Evolutionary conservation across 2,797 vertebrate genomes (phyloP).

Genomic region (Gallinago stenura): DNA sequence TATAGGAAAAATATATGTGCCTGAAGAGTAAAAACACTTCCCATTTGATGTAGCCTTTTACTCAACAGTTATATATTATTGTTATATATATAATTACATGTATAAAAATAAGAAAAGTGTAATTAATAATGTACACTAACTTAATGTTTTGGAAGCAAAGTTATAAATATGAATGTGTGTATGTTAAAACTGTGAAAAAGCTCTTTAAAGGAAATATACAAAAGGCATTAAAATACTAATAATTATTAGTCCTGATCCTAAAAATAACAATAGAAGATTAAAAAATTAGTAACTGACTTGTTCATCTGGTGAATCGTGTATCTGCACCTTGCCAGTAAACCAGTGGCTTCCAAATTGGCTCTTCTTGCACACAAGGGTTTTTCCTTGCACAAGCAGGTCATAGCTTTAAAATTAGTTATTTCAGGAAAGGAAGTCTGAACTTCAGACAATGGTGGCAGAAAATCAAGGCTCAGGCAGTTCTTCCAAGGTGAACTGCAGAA

Average conservation of each 20-base stretch:
- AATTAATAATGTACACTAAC: background rate
- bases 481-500: background rate
- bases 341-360: background rate
- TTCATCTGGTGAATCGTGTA: slow-evolving; percentile 22
- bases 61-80: background rate
- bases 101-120: background rate
- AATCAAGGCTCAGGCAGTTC: background rate
- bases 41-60: background rate
- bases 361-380: background rate
- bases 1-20: background rate
- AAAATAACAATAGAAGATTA: background rate
- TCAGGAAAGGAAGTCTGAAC: slow-evolving; percentile 37
- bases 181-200: slow-evolving; percentile 16
- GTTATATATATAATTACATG: background rate
- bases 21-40: background rate
- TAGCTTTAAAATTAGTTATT: slow-evolving; percentile 44
- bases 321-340: background rate
- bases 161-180: background rate
- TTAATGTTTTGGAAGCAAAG: background rate
- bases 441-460: slow-evolving; percentile 37
- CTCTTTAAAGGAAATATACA: background rate
- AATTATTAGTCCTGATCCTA: background rate
- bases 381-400: background rate
- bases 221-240: background rate
- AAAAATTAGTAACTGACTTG: background rate